Conservation (phyloP, 1,140 invertebrate species). For the Paraescarpia echinospica region DNA sequence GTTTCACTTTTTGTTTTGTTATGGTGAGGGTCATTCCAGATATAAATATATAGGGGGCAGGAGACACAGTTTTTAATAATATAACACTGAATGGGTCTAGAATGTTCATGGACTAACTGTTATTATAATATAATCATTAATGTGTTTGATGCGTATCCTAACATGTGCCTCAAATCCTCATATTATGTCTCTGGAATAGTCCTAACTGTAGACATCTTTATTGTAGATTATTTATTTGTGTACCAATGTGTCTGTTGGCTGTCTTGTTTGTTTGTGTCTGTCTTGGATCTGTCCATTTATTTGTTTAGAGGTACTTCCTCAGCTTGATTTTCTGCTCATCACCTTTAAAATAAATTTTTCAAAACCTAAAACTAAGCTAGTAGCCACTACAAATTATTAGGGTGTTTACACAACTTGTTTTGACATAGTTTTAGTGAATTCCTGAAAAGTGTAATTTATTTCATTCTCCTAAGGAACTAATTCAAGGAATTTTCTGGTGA, state of each 20-base stretch:
- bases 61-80: not conserved
- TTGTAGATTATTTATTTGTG: not conserved
- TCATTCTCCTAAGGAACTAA: too few species aligned
- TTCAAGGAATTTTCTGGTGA: too few species aligned
- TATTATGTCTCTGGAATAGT: not conserved
- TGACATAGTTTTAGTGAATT: too few species aligned
- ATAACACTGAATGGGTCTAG: not conserved
- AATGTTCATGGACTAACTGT: not conserved
- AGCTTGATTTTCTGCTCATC: too few species aligned
- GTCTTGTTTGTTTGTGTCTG: not conserved
- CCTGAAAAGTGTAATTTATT: too few species aligned
- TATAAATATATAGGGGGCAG: not conserved
- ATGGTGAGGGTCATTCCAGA: not conserved
- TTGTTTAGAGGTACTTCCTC: not conserved
- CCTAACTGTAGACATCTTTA: not conserved
- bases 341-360: too few species aligned
- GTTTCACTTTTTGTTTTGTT: not conserved
- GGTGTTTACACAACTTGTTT: too few species aligned
- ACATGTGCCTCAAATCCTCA: too few species aligned
- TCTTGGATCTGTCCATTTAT: not conserved
- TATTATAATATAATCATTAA: not conserved
- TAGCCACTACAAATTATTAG: too few species aligned
- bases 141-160: not conserved
- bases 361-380: too few species aligned
- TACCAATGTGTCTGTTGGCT: not conserved